A percentile compares a stretch with the other conserved stretches of the same genome.
Evolutionary conservation across 1,140 invertebrate genomes (phyloP).

Genomic region (Achatina immaculata): DNA sequence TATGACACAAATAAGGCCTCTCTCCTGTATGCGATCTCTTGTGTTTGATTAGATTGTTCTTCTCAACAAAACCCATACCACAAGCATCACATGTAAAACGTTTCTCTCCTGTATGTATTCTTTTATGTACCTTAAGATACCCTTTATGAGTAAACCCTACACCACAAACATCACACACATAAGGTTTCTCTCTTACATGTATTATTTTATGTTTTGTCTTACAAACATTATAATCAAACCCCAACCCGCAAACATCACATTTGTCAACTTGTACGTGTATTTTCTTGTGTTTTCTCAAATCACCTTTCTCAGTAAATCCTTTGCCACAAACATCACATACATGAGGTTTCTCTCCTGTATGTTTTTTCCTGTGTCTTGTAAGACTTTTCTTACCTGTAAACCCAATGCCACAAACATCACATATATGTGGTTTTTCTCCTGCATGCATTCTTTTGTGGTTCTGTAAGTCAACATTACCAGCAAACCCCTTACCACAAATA

Average conservation of each 20-base stretch:
- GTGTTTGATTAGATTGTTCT: too few relatives aligned
- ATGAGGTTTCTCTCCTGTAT: background rate
- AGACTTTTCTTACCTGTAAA: background rate
- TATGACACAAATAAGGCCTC: too few relatives aligned
- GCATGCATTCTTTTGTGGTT: too few relatives aligned
- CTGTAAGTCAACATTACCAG: too few relatives aligned
- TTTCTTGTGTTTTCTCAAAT: constrained; percentile 1
- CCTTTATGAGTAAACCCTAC: background rate
- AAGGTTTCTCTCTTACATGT: background rate
- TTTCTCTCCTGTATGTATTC: background rate
- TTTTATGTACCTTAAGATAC: background rate
- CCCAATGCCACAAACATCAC: background rate
- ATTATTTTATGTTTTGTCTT: background rate
- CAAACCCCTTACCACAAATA: too few relatives aligned
- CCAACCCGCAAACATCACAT: background rate
- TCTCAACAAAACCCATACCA: too few relatives aligned
- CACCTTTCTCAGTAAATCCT: background rate
- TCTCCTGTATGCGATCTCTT: too few relatives aligned
- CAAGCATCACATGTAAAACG: too few relatives aligned
- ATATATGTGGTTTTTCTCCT: background rate
- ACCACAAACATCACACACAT: background rate
- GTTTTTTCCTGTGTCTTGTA: background rate
- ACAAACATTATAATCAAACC: background rate
- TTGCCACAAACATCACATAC: background rate
- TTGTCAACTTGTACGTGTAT: background rate